phyloP scores from a whole-genome alignment of 2,113 vertebrate species.

The Apteryx mantelli region DNA sequence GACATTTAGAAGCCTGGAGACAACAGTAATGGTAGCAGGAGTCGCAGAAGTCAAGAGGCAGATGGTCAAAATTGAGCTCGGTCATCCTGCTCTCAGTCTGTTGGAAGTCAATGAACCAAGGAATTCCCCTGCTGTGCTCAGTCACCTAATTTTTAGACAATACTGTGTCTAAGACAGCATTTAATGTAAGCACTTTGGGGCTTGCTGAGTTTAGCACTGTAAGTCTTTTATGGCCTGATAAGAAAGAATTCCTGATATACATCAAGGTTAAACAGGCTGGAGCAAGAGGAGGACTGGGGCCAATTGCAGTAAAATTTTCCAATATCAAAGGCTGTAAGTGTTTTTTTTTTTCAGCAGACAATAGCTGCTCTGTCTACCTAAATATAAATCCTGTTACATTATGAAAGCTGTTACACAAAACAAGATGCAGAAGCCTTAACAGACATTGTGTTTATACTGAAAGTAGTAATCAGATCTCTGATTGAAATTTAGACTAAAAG shows the following conservation, averaged over 20 bases:
- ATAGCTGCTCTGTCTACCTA: not conserved
- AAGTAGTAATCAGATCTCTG: not conserved
- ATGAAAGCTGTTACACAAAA: not conserved
- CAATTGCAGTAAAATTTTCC: not conserved
- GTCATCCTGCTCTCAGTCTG: not conserved
- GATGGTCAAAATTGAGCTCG: not conserved
- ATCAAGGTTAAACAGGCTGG: not conserved
- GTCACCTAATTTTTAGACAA: not conserved
- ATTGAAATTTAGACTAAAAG: not conserved
- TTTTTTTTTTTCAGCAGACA: not conserved
- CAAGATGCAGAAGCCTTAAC: not conserved
- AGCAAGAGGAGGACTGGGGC: fast-evolving
- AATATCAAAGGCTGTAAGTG: not conserved
- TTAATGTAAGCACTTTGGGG: not conserved
- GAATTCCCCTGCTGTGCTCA: not conserved
- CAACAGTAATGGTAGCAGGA: not conserved
- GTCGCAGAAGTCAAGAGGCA: not conserved
- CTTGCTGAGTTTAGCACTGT: not conserved
- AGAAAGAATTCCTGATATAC: not conserved
- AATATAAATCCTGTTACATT: fast-evolving
- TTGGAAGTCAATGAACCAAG: not conserved
- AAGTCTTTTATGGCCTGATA: not conserved
- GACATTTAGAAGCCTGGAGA: not conserved
- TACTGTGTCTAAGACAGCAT: not conserved
- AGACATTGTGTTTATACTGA: not conserved